phyloP scores from a whole-genome alignment of 2,797 vertebrate genomes.

The Malurus splendens region DNA sequence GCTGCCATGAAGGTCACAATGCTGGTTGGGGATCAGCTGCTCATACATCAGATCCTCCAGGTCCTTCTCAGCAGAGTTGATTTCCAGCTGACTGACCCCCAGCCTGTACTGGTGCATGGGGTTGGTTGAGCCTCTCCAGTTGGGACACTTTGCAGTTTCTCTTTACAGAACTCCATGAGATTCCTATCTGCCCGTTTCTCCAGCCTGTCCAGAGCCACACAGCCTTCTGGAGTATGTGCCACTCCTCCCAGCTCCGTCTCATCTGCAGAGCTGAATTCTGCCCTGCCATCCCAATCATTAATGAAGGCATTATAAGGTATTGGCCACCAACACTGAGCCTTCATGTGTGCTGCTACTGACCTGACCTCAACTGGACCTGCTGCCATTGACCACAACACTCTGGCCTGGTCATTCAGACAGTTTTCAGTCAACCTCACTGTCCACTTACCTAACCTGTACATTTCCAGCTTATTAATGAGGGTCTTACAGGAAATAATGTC shows the following conservation, averaged over 20 bases:
- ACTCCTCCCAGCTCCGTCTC: background rate
- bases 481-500: background rate
- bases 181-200: background rate
- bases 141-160: background rate
- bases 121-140: background rate
- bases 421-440: background rate
- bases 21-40: background rate
- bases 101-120: background rate
- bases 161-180: background rate
- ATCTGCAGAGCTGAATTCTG: background rate
- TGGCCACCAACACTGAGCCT: background rate
- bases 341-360: background rate
- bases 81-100: background rate
- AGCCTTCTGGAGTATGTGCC: background rate
- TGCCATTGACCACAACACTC: background rate
- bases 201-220: background rate
- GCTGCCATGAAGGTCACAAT: background rate
- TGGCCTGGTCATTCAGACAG: background rate
- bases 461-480: background rate
- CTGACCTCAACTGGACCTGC: background rate
- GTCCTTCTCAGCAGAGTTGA: background rate
- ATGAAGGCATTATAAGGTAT: background rate
- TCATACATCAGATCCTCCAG: background rate
- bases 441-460: too few relatives aligned
- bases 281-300: background rate